Conservation (phyloP, 2,113 vertebrate genomes). For the Burhinus bistriatus region DNA sequence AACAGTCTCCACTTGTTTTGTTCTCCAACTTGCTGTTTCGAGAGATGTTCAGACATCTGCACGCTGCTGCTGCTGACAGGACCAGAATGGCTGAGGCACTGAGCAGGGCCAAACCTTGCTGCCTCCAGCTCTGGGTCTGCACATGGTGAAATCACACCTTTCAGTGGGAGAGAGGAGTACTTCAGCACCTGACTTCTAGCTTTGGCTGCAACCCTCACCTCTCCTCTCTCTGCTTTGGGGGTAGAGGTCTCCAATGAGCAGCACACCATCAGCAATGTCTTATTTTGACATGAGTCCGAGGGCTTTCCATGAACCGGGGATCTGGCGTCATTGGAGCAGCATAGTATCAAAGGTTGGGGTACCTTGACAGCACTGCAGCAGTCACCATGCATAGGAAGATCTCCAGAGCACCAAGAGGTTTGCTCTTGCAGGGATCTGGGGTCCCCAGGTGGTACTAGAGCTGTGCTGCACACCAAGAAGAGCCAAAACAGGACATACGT, state of each 20-base stretch:
- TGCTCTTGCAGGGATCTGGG: fast-evolving
- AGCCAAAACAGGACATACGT: neutral
- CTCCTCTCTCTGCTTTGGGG: neutral
- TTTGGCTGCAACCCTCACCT: neutral
- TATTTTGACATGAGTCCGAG: neutral
- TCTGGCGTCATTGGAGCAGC: neutral
- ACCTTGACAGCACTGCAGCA: neutral
- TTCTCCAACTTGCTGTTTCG: neutral
- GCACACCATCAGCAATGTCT: fast-evolving
- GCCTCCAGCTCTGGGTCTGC: neutral
- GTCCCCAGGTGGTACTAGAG: neutral
- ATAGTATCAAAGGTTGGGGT: neutral
- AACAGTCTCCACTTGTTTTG: neutral
- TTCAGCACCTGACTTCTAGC: neutral
- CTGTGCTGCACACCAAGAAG: neutral
- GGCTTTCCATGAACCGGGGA: neutral
- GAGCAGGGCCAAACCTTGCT: neutral
- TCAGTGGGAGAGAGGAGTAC: neutral
- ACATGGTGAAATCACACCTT: too few species aligned
- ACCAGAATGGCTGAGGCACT: neutral
- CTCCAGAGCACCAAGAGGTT: neutral
- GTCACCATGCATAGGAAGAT: neutral
- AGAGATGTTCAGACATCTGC: neutral
- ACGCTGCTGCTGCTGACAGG: neutral
- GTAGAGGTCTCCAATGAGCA: neutral